These are phyloP conservation scores for Drosophila suzukii DNA, from an alignment of 1,140 invertebrate genomes.

Conservation along the genomic window DNA sequence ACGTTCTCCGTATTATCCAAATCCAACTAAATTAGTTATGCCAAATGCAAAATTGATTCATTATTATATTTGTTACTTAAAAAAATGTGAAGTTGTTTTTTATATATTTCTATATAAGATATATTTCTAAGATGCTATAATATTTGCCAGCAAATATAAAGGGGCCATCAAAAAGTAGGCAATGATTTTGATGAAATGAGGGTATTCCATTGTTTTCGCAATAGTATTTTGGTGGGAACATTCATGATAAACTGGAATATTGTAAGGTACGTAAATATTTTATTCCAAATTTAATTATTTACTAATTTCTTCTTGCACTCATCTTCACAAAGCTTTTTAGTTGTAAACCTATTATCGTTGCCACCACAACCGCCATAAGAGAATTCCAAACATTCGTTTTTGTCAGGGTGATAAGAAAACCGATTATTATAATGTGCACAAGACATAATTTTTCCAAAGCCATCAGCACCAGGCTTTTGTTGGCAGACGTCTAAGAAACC, in stretches of 20 bases:
- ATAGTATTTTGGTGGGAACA: no score
- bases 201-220: not conserved
- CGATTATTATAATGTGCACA: not conserved
- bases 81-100: no score
- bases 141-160: not conserved
- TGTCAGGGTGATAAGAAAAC: slow-evolving; percentile 92
- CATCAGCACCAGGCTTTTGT: not conserved
- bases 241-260: no score
- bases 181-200: not conserved
- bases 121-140: no score
- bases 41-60: not conserved
- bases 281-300: no score
- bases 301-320: not conserved
- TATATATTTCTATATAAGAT: no score
- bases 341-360: slow-evolving; percentile 92
- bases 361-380: slow-evolving; percentile 92
- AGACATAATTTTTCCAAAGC: not conserved
- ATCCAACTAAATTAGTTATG: not conserved
- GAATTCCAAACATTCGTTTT: slow-evolving; percentile 90
- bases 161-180: not conserved
- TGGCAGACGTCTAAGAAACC: slow-evolving; percentile 3
- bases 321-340: not conserved
- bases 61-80: not conserved
- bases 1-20: not conserved
- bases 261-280: no score